Evolutionary conservation across 2,797 vertebrate genomes (phyloP).

Genomic region (Apogon talboti): DNA sequence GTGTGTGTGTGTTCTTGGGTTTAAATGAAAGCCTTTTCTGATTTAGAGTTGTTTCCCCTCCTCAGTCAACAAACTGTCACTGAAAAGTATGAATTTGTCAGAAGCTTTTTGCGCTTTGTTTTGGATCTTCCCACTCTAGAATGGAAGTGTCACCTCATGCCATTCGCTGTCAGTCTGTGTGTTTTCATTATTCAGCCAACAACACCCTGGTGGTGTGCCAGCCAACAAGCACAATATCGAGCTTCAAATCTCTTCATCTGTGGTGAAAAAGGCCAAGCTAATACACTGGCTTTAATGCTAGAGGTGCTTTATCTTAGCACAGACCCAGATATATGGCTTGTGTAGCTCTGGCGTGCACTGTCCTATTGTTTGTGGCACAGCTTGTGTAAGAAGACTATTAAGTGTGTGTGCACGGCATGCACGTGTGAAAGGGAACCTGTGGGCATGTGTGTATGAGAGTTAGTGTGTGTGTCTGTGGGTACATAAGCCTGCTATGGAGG

Average conservation of each 20-base stretch:
- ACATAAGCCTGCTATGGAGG: slow-evolving; percentile 77
- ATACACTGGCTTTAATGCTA: slow-evolving; percentile 75
- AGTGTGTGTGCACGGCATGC: slow-evolving; percentile 54
- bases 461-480: slow-evolving; percentile 54
- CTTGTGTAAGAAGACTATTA: slow-evolving; percentile 54
- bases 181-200: slow-evolving; percentile 80
- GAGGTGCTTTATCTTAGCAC: slow-evolving; percentile 77
- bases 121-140: slow-evolving; percentile 77
- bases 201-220: slow-evolving; percentile 75
- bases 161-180: slow-evolving; percentile 81
- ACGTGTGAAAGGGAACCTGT: slow-evolving; percentile 58
- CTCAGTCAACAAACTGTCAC: slow-evolving; percentile 77
- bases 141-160: slow-evolving; percentile 78
- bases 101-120: slow-evolving; percentile 77
- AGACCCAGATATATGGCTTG: slow-evolving; percentile 69
- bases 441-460: slow-evolving; percentile 28
- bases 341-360: slow-evolving; percentile 51
- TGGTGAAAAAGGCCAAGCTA: slow-evolving; percentile 78
- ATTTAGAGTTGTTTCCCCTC: slow-evolving; percentile 66
- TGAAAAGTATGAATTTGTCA: slow-evolving; percentile 76
- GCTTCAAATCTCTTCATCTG: slow-evolving; percentile 79
- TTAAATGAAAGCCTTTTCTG: slow-evolving; percentile 66
- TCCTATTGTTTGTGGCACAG: slow-evolving; percentile 68
- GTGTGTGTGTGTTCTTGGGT: slow-evolving; percentile 39
- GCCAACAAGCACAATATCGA: slow-evolving; percentile 75